Evolutionary conservation across 2,888 invertebrate species (phyloP).

Genomic region (Chrysolina americana): DNA sequence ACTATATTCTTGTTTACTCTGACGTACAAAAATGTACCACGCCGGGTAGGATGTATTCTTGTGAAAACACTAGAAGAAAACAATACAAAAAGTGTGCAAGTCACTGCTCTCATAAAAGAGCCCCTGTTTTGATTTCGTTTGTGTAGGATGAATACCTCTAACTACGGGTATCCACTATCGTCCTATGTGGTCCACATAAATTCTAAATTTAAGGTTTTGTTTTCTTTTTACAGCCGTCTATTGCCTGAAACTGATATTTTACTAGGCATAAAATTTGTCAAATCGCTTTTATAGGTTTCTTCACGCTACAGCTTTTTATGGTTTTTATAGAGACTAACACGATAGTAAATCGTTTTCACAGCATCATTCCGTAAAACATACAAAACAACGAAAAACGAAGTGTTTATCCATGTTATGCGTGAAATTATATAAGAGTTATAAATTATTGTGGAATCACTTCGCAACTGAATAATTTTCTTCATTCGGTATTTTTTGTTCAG

Average conservation of each 20-base stretch:
- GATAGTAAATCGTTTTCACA: conserved; percentile 26
- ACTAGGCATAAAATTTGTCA: conserved; percentile 47
- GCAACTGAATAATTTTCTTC: neutral
- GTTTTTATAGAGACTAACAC: conserved; percentile 30
- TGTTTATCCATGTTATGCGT: neutral
- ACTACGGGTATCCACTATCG: conserved; percentile 52
- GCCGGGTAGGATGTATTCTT: conserved; percentile 28
- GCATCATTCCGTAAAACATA: neutral
- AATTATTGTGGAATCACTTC: neutral
- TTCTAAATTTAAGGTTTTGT: conserved; percentile 55
- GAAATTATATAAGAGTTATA: neutral
- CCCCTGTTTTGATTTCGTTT: conserved; percentile 61
- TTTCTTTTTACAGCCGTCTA: conserved; percentile 40
- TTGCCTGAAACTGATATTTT: conserved; percentile 45
- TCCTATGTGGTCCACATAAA: conserved; percentile 65
- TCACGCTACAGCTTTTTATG: conserved; percentile 38
- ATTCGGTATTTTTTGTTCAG: too few relatives aligned
- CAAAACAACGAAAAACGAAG: conserved; percentile 3
- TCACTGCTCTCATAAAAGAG: conserved; percentile 62
- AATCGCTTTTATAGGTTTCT: conserved; percentile 40
- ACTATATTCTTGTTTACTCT: conserved; percentile 1
- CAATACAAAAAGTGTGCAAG: conserved; percentile 54
- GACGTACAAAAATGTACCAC: conserved; percentile 9
- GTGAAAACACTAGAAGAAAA: conserved; percentile 60
- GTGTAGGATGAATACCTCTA: conserved; percentile 54